These are phyloP conservation scores for Cyphomyrmex costatus DNA, from an alignment of 1,140 invertebrate species.

Conservation along the genomic window DNA sequence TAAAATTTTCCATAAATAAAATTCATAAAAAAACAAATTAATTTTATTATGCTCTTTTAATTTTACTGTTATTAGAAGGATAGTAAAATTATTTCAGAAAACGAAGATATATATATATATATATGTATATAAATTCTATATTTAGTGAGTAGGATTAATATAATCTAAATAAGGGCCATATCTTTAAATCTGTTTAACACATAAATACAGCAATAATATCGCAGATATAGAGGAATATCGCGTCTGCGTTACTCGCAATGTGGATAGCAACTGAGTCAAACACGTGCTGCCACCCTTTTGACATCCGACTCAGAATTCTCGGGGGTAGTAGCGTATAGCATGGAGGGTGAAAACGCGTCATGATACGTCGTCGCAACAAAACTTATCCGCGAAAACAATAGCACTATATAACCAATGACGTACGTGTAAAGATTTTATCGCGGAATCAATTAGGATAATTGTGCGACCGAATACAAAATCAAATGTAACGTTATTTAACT, in stretches of 20 bases:
- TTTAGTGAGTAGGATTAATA: constrained; percentile 2
- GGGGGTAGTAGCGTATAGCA: neutral
- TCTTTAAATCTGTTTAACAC: neutral
- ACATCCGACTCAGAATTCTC: constrained; percentile 2
- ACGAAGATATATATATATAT: neutral
- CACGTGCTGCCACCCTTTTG: constrained; percentile 38
- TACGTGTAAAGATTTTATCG: constrained; percentile 46
- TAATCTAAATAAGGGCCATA: neutral
- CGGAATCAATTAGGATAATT: constrained; percentile 45
- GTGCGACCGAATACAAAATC: neutral
- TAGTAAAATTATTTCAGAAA: constrained; percentile 21
- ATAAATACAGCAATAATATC: neutral
- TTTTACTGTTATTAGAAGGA: constrained; percentile 2
- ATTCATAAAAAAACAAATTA: neutral
- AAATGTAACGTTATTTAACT: constrained; percentile 1
- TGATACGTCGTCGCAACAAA: constrained; percentile 26
- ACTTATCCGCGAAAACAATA: neutral
- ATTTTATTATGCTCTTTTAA: neutral
- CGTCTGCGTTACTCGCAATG: constrained; percentile 1
- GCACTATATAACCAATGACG: constrained; percentile 34
- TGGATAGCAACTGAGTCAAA: neutral
- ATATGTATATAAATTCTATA: neutral
- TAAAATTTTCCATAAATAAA: neutral
- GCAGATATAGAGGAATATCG: neutral
- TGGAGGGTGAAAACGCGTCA: constrained; percentile 30